Base-by-base conservation (phyloP, 1,140 invertebrate genomes). In the Bombus polaris region DNA sequence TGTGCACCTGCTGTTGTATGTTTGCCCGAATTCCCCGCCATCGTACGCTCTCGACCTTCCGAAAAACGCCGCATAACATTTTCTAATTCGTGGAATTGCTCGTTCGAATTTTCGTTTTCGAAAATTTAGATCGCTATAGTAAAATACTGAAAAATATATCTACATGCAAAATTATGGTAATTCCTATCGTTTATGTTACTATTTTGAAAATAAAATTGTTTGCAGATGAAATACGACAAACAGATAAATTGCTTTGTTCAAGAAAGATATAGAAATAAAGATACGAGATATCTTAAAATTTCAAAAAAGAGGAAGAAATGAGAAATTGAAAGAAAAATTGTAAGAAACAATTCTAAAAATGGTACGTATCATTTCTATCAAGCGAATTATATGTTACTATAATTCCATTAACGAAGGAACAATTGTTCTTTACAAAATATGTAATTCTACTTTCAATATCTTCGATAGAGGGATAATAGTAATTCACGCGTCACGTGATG, bases 1-100 rank as follows among this genome's bases (percentile, higher is more conserved):
- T 80, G 65, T 74, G 83, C 88, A 89, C 71, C 88, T 86, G 87
- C 87, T 70, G 81, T 32, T 72, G 72, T 73, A 65, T 81, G 86
- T 88, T 88, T 81, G 57, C 71, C 42, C 76, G 81, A 85, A 88
- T 84, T 75, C 62, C 32, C 70, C 42, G 66, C 62, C 70, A 70
- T n/a, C 79, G 44, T 32, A n/a, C 59, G 35, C 5, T 13, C 15
- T 59, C 71, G 47, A 10, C 15, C n/a, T 65, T 47, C 57, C 9
- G 18, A 75, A 76, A 68, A 76, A 32, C 6, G 59, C 39, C 37
- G 44, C 44, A 39, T 39, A 59, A 72, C 65, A 84, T 44, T 84
- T 78, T 62, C 66, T 76, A 70, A 76, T 53, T 25, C 28, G 22
- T 8, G 13, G 12, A 18, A n/a, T 28, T 18, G 39, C n/a, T 13